phyloP scores from a whole-genome alignment of 2,113 vertebrate genomes.

The Heterochromis multidens region DNA sequence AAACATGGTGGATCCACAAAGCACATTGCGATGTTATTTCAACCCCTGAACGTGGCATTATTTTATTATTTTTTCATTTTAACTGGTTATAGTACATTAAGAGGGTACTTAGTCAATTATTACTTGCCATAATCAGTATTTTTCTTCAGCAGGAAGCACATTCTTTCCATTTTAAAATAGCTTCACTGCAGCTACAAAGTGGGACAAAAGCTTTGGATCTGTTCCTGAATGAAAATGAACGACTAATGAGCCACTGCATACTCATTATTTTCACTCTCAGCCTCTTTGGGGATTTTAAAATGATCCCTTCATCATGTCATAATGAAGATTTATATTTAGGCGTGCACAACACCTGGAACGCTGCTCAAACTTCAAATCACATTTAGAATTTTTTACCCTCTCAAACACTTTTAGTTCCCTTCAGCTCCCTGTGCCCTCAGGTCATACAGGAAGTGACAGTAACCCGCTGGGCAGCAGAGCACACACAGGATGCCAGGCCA shows the following conservation, averaged over 20 bases:
- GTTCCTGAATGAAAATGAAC: not conserved
- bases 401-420: not conserved
- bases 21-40: not conserved
- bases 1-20: not conserved
- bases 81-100: not conserved
- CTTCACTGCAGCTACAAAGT: not conserved
- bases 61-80: not conserved
- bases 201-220: not conserved
- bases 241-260: not conserved
- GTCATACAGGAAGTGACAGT: slow-evolving; percentile 44
- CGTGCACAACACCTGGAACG: not conserved
- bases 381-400: not conserved
- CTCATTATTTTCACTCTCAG: slow-evolving; percentile 6
- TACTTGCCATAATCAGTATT: not conserved
- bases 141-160: not conserved
- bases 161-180: not conserved
- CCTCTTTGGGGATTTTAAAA: slow-evolving; percentile 15
- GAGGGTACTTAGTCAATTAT: not conserved
- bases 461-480: slow-evolving; percentile 25
- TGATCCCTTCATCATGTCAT: slow-evolving; percentile 1
- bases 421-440: not conserved
- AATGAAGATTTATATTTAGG: not conserved
- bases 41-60: not conserved
- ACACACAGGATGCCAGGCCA: slow-evolving; percentile 22
- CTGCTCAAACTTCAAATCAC: not conserved